Conservation (phyloP, 2,797 vertebrate genomes). For the Siniperca scherzeri region DNA sequence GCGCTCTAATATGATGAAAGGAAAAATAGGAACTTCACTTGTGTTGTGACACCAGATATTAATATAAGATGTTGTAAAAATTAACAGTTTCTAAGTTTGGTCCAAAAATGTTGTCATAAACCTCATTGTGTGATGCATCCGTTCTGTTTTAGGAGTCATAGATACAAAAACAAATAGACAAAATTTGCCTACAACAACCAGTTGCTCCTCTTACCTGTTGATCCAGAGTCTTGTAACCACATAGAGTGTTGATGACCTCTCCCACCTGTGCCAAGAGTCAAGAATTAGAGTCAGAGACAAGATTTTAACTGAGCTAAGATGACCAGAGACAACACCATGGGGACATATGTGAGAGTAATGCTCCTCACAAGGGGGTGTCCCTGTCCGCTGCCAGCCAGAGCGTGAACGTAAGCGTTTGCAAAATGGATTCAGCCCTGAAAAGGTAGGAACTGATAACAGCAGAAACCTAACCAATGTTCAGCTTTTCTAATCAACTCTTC, state of each 20-base stretch:
- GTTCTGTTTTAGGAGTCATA: background rate
- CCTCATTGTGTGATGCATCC: background rate
- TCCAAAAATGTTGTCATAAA: background rate
- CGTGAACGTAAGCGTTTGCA: conserved; percentile 26
- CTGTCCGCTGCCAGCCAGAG: conserved; percentile 30
- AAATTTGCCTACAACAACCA: background rate
- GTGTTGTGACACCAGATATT: background rate
- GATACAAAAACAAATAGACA: background rate
- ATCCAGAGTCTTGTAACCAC: conserved; percentile 88
- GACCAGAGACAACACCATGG: background rate
- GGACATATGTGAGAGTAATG: background rate
- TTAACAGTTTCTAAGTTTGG: background rate
- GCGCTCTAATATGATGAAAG: background rate
- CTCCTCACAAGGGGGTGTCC: background rate
- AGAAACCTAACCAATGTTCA: conserved; percentile 31
- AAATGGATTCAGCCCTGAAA: conserved; percentile 26
- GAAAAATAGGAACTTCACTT: background rate
- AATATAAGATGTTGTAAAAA: background rate
- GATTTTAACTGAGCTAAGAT: conserved; percentile 5
- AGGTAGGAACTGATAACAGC: conserved; percentile 55
- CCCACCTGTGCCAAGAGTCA: conserved; percentile 82
- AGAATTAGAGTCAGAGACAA: conserved; percentile 31
- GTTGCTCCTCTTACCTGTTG: conserved; percentile 81
- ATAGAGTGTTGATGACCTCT: conserved; percentile 91
- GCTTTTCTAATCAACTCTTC: conserved; percentile 32